phyloP scores from a whole-genome alignment of 2,888 invertebrate genomes.

The Agrypnus murinus region DNA sequence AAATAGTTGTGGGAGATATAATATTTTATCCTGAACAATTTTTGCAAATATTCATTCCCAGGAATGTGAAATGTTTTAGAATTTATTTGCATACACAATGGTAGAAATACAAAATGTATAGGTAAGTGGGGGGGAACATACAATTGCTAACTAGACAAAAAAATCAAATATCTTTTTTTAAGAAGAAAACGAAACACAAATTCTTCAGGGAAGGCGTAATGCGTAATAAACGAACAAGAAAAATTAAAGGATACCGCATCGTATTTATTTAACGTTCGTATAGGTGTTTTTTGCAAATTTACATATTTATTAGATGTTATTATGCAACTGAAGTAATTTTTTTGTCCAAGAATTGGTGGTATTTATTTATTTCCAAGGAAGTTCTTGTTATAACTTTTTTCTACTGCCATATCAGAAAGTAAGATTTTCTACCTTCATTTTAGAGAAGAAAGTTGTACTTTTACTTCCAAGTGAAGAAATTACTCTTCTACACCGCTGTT shows the following conservation, averaged over 20 bases:
- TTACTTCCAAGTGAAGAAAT: no score
- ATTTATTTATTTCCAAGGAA: no score
- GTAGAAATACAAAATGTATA: constrained; percentile 9
- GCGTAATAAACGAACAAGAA: neutral
- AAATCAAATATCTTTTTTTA: constrained; percentile 9
- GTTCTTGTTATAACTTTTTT: no score
- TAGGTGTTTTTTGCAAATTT: neutral
- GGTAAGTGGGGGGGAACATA: constrained; percentile 21
- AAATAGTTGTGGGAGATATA: constrained; percentile 38
- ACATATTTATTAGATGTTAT: no score
- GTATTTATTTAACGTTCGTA: neutral
- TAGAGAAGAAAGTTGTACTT: no score
- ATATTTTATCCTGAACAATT: constrained; percentile 33
- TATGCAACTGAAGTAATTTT: no score
- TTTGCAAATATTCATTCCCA: constrained; percentile 28
- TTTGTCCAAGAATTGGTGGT: no score
- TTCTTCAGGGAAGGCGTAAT: neutral
- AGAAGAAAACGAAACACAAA: constrained; percentile 1
- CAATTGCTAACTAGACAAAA: constrained; percentile 23
- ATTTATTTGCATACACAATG: constrained; percentile 27
- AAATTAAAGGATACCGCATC: neutral
- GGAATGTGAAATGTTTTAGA: constrained; percentile 29
- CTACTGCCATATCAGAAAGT: no score
- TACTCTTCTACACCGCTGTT: no score
- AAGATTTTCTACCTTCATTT: no score